A percentile compares a stretch with the other conserved stretches of the same genome.
phyloP scores from a whole-genome alignment of 2,888 invertebrate genomes.

The Globia sparganii region DNA sequence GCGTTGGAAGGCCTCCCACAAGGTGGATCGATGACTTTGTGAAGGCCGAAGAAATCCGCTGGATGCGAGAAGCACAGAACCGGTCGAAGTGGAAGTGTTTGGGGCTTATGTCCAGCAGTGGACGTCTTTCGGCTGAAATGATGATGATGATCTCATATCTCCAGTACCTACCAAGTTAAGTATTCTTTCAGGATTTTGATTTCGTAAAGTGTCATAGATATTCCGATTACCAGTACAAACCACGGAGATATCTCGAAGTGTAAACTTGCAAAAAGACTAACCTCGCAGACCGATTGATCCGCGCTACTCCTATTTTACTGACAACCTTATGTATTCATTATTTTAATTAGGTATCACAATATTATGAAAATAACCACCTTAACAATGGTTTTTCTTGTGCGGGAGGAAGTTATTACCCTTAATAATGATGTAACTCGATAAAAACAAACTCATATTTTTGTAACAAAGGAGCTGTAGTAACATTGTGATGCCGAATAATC shows the following conservation, averaged over 20 bases:
- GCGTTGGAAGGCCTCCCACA: too few relatives aligned
- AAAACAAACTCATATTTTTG: constrained; percentile 41
- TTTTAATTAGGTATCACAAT: neutral
- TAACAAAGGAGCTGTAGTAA: constrained; percentile 5
- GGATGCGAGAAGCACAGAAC: too few relatives aligned
- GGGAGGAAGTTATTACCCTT: constrained; percentile 13
- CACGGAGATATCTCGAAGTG: neutral
- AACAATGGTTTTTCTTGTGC: neutral
- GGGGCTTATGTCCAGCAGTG: too few relatives aligned
- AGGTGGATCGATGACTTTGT: too few relatives aligned
- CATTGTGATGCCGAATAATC: constrained; percentile 34
- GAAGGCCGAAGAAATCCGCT: too few relatives aligned
- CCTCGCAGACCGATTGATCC: neutral
- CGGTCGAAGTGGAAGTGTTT: too few relatives aligned
- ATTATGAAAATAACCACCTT: neutral
- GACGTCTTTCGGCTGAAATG: too few relatives aligned
- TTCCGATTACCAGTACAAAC: neutral
- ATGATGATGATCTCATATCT: too few relatives aligned
- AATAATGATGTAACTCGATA: constrained; percentile 8
- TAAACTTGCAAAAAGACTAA: neutral
- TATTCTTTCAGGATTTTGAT: too few relatives aligned
- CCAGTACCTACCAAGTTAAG: too few relatives aligned
- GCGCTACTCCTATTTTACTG: neutral
- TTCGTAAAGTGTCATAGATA: neutral
- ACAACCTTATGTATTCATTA: neutral